These are phyloP conservation scores for Pseudomyrmex flavicornis DNA, from an alignment of 1,140 invertebrate species.

Conservation along the genomic window DNA sequence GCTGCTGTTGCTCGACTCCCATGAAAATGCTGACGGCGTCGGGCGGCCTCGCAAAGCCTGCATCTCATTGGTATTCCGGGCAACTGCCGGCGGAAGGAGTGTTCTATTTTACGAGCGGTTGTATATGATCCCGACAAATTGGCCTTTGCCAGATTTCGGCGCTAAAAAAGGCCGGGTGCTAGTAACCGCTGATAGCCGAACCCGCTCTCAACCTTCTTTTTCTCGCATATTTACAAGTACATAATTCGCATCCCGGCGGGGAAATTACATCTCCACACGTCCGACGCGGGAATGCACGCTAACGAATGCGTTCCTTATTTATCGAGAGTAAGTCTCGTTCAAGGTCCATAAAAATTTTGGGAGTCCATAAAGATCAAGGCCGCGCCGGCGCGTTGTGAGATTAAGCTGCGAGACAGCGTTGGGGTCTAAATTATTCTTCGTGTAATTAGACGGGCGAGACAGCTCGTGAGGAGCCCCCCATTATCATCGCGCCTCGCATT, in stretches of 20 bases:
- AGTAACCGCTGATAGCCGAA: slow-evolving; percentile 18
- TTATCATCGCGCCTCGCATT: slow-evolving; percentile 46
- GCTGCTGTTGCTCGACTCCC: slow-evolving; percentile 50
- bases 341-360: slow-evolving; percentile 42
- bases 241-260: slow-evolving; percentile 35
- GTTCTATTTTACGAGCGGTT: slow-evolving; percentile 79
- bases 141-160: slow-evolving; percentile 62
- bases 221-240: slow-evolving; percentile 55
- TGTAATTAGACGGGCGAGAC: slow-evolving; percentile 35
- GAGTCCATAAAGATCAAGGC: slow-evolving; percentile 17
- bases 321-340: slow-evolving; percentile 18
- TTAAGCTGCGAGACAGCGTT: slow-evolving; percentile 39
- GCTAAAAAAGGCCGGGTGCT: slow-evolving; percentile 29
- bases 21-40: slow-evolving; percentile 66
- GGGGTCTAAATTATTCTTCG: slow-evolving; percentile 39
- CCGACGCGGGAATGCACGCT: background rate
- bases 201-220: background rate
- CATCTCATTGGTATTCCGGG: slow-evolving; percentile 77
- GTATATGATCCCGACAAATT: slow-evolving; percentile 80
- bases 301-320: background rate
- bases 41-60: slow-evolving; percentile 66
- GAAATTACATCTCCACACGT: slow-evolving; percentile 30
- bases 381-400: slow-evolving; percentile 18
- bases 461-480: slow-evolving; percentile 17
- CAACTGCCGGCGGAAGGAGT: slow-evolving; percentile 65